phyloP scores from a whole-genome alignment of 1,140 invertebrate species.

The Drosophila erecta region DNA sequence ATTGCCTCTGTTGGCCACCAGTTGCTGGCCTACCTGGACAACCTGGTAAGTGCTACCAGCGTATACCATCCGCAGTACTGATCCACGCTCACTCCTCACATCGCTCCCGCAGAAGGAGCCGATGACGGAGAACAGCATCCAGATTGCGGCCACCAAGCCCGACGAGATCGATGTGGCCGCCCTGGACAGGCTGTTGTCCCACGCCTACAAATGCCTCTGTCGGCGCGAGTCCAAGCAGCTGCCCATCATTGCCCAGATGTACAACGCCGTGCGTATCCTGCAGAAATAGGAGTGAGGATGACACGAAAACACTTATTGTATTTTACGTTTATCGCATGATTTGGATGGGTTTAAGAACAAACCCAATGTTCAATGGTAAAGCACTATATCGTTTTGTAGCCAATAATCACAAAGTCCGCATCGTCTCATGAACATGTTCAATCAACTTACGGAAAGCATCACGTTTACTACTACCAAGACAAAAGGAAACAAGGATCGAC shows the following conservation, averaged over 20 bases:
- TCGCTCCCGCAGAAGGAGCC: conserved; percentile 53
- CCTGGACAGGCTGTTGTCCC: conserved; percentile 61
- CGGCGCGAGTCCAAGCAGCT: conserved; percentile 59
- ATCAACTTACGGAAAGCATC: neutral
- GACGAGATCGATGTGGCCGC: conserved; percentile 69
- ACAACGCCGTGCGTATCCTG: conserved; percentile 75
- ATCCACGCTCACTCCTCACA: neutral
- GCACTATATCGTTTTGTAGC: too few species aligned
- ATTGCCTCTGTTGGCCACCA: conserved; percentile 89
- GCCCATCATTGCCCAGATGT: conserved; percentile 75
- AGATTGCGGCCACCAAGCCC: conserved; percentile 65
- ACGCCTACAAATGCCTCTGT: conserved; percentile 65
- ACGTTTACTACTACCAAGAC: neutral
- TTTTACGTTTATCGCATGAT: conserved; percentile 8
- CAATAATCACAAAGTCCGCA: too few species aligned
- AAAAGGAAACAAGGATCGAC: neutral
- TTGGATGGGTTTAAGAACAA: neutral
- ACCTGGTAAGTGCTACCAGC: conserved; percentile 87
- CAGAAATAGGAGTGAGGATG: conserved; percentile 39
- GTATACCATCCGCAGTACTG: conserved; percentile 52
- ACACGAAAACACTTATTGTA: conserved; percentile 39
- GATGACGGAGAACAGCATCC: conserved; percentile 36
- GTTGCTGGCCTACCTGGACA: conserved; percentile 89
- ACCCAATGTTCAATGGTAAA: neutral
- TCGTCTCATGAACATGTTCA: too few species aligned